These are phyloP conservation scores for Pecten maximus DNA, from an alignment of 2,888 invertebrate genomes.

Conservation along the genomic window DNA sequence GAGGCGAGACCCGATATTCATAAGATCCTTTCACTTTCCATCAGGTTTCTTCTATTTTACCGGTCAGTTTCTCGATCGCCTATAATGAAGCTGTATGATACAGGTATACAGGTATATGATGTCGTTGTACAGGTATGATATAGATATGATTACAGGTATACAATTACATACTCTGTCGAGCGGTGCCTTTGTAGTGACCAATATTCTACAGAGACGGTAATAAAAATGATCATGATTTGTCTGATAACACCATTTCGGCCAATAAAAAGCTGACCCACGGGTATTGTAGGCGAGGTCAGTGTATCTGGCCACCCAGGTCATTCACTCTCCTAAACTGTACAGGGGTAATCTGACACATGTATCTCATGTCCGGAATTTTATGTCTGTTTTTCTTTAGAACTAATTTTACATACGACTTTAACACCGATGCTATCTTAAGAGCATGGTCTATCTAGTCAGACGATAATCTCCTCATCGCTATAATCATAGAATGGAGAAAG, in stretches of 20 bases:
- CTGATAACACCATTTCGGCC: slow-evolving; percentile 25
- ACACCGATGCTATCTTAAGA: not conserved
- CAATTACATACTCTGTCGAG: not conserved
- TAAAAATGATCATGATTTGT: not conserved
- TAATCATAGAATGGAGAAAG: not conserved
- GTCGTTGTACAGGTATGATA: not conserved
- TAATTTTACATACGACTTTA: slow-evolving; percentile 33
- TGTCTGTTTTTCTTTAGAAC: slow-evolving; percentile 22
- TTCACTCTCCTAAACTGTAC: not conserved
- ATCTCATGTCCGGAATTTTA: slow-evolving; percentile 26
- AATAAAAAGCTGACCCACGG: not conserved
- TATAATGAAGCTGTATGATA: not conserved
- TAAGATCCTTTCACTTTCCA: not conserved
- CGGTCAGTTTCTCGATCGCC: not conserved
- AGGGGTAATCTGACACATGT: not conserved
- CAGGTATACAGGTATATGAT: not conserved
- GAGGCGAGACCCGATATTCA: not conserved
- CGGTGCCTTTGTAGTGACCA: slow-evolving; percentile 18
- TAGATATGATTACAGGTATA: slow-evolving; percentile 22
- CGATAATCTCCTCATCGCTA: slow-evolving; percentile 2
- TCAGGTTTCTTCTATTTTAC: not conserved
- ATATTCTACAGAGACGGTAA: not conserved
- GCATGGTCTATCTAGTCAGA: not conserved
- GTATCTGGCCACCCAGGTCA: slow-evolving; percentile 26
- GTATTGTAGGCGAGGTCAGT: not conserved